Conservation (phyloP, 2,797 vertebrate genomes). For the Liparis tanakae region DNA sequence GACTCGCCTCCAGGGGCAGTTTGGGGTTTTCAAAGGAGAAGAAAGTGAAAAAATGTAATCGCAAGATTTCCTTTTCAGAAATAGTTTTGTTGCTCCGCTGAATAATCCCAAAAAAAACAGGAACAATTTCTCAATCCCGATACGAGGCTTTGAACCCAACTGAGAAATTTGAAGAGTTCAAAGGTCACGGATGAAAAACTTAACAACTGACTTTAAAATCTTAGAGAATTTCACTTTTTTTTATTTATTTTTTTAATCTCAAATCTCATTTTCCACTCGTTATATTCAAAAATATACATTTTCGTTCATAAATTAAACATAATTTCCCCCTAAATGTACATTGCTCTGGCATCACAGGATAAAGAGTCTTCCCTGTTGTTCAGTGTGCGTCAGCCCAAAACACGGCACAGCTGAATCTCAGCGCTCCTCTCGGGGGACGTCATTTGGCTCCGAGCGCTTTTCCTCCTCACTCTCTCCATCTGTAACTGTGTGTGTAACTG, state of each 20-base stretch:
- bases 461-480: conserved; percentile 5
- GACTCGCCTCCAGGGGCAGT: neutral
- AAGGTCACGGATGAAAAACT: neutral
- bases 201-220: neutral
- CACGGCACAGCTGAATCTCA: neutral
- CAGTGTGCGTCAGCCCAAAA: neutral
- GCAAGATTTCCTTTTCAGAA: neutral
- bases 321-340: neutral
- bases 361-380: neutral
- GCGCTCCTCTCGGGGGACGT: neutral
- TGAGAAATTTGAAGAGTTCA: neutral
- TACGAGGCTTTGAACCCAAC: neutral
- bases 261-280: neutral
- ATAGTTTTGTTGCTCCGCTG: no score
- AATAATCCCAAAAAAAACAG: no score
- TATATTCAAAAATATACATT: neutral
- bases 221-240: no score
- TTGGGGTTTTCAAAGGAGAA: neutral
- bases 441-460: neutral
- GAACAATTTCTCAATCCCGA: no score
- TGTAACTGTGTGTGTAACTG: neutral
- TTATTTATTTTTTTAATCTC: no score
- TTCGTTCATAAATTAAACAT: neutral
- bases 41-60: neutral
- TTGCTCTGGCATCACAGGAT: conserved; percentile 42